Evolutionary conservation across 1,140 invertebrate genomes (phyloP), one percentile per base, ranked within the genome.

Genomic region (Vanessa tameamea): DNA sequence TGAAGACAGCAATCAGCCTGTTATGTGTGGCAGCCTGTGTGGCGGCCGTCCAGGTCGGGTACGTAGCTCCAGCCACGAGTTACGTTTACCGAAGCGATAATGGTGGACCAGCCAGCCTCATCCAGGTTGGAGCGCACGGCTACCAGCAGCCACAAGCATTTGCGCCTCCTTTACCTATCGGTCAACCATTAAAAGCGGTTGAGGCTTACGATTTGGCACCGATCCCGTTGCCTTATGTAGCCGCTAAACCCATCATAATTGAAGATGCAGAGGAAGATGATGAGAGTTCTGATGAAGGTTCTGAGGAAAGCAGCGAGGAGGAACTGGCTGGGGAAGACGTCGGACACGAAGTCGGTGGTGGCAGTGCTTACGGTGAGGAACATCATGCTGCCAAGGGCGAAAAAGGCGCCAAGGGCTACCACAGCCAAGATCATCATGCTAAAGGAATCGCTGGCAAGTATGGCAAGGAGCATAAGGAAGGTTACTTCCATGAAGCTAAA

Each of bases 31-130:
- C 77, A 61, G 78, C 86, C 13, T 76, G 78, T 0, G 80, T 80
- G 0, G 61, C 84, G 4, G 87, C 85, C 31, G 77, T 88, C n/a
- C 88, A 87, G 63, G 81, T 89, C 8, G 84, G 82, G 1, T 83
- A 78, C 65, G 47, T 66, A 11, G 76, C 80, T 9, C 85, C 92
- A 0, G 84, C 93, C 4, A 89, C 90, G 2, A 92, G 93, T 64
- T 94, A 93, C 77, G 90, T 94, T 64, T 94, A 93, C 78, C 81
- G 93, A 16, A 94, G 87, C 72, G 94, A 94, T 75, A 89, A 92
- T 50, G 82, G 86, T n/a, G 91, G 87, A 0, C 93, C 93, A 0
- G 90, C 87, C 0, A 93, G 86, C 68, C 88, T 92, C 43, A 87
- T 94, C 6, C 87, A 93, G 37, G 76, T 94, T 8, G 93, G 93